Base-by-base conservation (phyloP, 2,797 vertebrate genomes). In the Eulemur albifrons region DNA sequence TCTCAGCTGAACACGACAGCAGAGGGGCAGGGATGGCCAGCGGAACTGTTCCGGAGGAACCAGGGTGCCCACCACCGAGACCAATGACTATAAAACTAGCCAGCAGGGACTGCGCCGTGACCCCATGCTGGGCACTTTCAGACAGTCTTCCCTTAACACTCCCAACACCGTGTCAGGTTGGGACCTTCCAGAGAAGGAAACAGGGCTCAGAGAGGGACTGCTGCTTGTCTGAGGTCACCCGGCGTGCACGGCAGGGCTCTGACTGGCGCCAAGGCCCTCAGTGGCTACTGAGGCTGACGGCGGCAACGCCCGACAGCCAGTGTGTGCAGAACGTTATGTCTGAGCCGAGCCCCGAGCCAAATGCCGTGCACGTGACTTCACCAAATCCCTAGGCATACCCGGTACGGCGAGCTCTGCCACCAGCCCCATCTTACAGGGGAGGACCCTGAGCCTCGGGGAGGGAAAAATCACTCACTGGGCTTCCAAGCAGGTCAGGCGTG, bases 51-150 rank as follows among this genome's bases (percentile, higher is more conserved):
- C n/a, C 40, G 43, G 52, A 35, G 77, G 72, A 75, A 43, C 23
- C 7, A 40, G 70, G 73, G 0, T 65, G 54, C 52, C 48, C 3
- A 72, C 40, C 7, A 4, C n/a, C 2, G n/a, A 54, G 20, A 59
- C 73, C 32, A 63, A 2, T 11, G n/a, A 50, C 30, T 70, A 13
- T 7, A 61, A n/a, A 45, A 32, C 67, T 20, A 48, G 52, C n/a
- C 23, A 20, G 63, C 27, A 14, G 4, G 23, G 43, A 45, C 1
- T 8, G 80, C 35, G n/a, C 4, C 0, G 0, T 0, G 0, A 30
- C 54, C 61, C 0, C n/a, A 0, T 65, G 18, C 87, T 35, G 43
- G 27, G 38, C 7, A 35, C 45, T 59, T 18, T 7, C 3, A 4
- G 15, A 27, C 20, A 23, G 15, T 13, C 18, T 48, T 54, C 77